phyloP scores from a whole-genome alignment of 2,113 vertebrate species.

The Caretta caretta region DNA sequence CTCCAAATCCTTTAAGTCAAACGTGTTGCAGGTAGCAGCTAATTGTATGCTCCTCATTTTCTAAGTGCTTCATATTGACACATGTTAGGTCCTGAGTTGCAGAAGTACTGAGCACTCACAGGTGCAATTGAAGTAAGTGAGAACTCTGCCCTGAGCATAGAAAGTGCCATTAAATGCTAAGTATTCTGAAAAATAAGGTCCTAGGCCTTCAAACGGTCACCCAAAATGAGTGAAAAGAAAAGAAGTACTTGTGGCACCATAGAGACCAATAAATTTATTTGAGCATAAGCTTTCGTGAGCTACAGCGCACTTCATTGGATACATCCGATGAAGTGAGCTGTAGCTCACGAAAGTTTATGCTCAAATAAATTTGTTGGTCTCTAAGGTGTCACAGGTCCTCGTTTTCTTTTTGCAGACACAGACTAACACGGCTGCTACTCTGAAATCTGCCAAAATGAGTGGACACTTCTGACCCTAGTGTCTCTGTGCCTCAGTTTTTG shows the following conservation, averaged over 20 bases:
- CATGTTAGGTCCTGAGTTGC: neutral
- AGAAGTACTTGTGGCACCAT: too few relatives aligned
- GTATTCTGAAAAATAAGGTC: neutral
- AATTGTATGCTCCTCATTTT: neutral
- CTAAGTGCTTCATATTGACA: rapidly evolving
- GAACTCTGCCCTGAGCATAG: neutral
- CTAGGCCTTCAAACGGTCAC: neutral
- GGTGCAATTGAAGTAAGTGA: rapidly evolving
- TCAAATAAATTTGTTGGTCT: too few relatives aligned
- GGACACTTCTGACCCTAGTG: neutral
- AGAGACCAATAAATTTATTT: too few relatives aligned
- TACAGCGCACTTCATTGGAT: too few relatives aligned
- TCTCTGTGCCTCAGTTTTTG: neutral
- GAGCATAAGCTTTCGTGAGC: too few relatives aligned
- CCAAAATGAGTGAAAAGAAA: neutral
- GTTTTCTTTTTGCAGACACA: too few relatives aligned
- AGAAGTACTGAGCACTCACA: neutral
- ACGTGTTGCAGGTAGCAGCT: neutral
- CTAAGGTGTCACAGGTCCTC: too few relatives aligned
- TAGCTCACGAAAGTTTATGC: too few relatives aligned
- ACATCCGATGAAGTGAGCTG: too few relatives aligned
- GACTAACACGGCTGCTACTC: too few relatives aligned
- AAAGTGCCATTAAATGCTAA: neutral
- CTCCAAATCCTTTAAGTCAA: neutral
- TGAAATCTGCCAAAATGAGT: neutral